Percentiles rank a stretch among this genome's conserved stretches.
Conservation (phyloP, 1,140 invertebrate species). For the Onthophagus taurus region DNA sequence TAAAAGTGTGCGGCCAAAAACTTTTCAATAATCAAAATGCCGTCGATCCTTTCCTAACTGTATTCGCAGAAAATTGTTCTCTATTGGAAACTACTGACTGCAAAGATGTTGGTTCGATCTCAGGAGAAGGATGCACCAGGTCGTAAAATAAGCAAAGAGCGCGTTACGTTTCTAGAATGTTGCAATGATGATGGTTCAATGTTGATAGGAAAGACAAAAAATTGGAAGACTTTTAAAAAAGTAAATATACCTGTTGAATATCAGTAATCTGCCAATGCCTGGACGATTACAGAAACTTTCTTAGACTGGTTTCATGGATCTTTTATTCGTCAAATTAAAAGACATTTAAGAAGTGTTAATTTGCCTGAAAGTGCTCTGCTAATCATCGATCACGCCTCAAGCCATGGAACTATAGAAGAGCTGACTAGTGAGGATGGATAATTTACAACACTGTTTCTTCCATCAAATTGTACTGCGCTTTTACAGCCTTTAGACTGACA, state of each 20-base stretch:
- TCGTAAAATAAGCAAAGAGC: slow-evolving; percentile 9
- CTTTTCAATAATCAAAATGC: no score
- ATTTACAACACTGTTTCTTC: slow-evolving; percentile 14
- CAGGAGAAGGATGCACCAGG: slow-evolving; percentile 2
- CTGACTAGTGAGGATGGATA: slow-evolving; percentile 16
- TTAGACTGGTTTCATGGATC: slow-evolving; percentile 16
- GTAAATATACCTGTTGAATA: slow-evolving; percentile 9
- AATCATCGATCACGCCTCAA: slow-evolving; percentile 17
- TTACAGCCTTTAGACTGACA: slow-evolving; percentile 10
- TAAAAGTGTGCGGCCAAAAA: no score
- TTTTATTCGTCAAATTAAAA: slow-evolving; percentile 15
- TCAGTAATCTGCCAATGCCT: background rate
- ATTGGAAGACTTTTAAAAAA: slow-evolving; percentile 8
- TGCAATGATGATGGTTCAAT: no score
- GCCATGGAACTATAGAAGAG: slow-evolving; percentile 12
- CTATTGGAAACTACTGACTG: no score
- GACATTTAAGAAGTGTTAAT: slow-evolving; percentile 13
- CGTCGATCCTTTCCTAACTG: no score
- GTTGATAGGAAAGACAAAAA: slow-evolving; percentile 10
- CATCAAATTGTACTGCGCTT: slow-evolving; percentile 14
- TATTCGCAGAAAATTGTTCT: no score
- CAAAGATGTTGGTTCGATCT: no score
- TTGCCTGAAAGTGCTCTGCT: slow-evolving; percentile 17
- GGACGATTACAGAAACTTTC: slow-evolving; percentile 5
- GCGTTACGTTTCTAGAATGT: slow-evolving; percentile 5